Base-by-base conservation (phyloP, 1,140 invertebrate species). In the Sminthurinus signatus region DNA sequence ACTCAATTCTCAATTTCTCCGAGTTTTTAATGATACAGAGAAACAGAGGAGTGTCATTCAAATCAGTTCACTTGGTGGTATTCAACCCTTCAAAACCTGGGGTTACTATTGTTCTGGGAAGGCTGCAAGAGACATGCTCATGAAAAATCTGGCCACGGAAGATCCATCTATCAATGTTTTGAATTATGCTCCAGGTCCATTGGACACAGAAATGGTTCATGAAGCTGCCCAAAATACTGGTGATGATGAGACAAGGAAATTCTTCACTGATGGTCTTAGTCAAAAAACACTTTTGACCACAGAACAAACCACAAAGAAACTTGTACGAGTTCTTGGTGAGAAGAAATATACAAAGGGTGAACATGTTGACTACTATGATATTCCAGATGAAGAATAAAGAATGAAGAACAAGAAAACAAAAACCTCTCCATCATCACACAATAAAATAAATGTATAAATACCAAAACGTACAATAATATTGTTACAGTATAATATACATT, bases 181-280 rank as follows among this genome's bases (percentile, higher is more conserved):
- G 2, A 96, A 87, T 77, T 98, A 97, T 79, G 87, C 93, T 3
- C 95, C 95, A 0, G 94, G 95, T 27, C 91, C 93, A 2, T 87
- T 97, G 2, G 82, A 92, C 66, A 98, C 93, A 0, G 85, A 90
- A 52, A 97, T 98, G 92, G 84, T 87, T 42, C 74, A 84, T n/a
- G 78, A 81, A 70, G 79, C 89, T 27, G 77, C 83, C 36, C 76
- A 80, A 4, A 78, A 83, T 50, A 76, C 83, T 0, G 77, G 80
- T 10, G 84, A 87, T 76, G 64, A 76, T 0, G 82, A 84, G 48
- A 65, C 86, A 8, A 83, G 79, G 67, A 75, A 82, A 51, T 77
- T 78, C 2, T 91, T 91, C 73, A 78, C 81, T 36, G 79, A 84
- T 17, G 72, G 83, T 64, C 76, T 76, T 69, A 71, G 77, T 23